Base-by-base conservation (phyloP, 2,113 vertebrate genomes). In the Corythaeola cristata region DNA sequence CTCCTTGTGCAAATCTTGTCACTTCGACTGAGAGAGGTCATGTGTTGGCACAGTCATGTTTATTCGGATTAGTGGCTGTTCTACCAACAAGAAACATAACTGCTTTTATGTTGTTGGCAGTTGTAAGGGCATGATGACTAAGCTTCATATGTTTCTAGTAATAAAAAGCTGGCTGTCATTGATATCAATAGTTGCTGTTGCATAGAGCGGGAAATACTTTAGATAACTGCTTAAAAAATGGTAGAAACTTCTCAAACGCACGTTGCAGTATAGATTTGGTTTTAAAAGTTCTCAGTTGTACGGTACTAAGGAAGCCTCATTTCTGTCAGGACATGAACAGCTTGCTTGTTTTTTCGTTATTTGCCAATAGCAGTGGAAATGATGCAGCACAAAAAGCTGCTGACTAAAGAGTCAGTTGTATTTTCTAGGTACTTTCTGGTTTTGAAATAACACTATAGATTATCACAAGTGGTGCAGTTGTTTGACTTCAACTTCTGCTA, bases 331-430 rank as follows among this genome's bases (percentile, higher is more conserved):
- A 80, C 30, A 18, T 19, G 79, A 90, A 66, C 35, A 60, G 45
- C 66, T 58, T 85, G 69, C 23, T 83, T 94, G 92, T 71, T 81
- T 85, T 80, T 69, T 86, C 17, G 2, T 90, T 84, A 58, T 93
- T 91, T 92, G 74, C 74, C 87, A 94, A 47, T 73, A 62, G 49
- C 72, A 64, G 68, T 93, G 79, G 91, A 97, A 97, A 89, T 95
- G 93, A 92, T 88, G 44, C 82, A 85, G 88, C 95, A 90, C 49
- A 92, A 97, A 96, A 97, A 95, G 95, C 49, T 93, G 72, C 85
- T 94, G 91, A 93, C 94, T 95, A 85, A 80, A 80, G 63, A 84
- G 82, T 67, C 75, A 45, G 78, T 90, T 90, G 52, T 82, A 62
- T 93, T 97, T 97, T 95, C 94, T 83, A 89, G 81, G 78, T 88